Conservation (phyloP, 1,140 invertebrate genomes). For the Drosophila guanche region DNA sequence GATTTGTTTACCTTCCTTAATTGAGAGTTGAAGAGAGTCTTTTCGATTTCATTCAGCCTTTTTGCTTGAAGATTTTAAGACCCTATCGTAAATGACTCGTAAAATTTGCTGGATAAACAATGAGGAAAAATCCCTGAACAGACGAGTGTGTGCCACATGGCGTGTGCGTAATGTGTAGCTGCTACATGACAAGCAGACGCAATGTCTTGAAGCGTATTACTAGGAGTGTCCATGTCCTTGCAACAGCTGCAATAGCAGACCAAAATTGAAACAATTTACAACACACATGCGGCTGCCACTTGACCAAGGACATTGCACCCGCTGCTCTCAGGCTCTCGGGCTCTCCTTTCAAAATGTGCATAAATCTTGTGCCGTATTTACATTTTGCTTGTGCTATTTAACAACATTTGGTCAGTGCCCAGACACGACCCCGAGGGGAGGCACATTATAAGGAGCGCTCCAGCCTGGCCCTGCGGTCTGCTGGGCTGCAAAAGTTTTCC, state of each 20-base stretch:
- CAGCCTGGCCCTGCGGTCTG: background rate
- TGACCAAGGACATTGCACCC: conserved; percentile 19
- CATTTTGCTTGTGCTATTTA: conserved; percentile 78
- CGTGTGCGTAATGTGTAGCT: conserved; percentile 67
- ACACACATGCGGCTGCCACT: conserved; percentile 53
- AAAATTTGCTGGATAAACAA: conserved; percentile 16
- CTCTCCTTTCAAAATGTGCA: conserved; percentile 69
- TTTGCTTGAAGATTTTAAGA: conserved; percentile 6
- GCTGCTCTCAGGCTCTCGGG: background rate
- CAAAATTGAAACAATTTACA: conserved; percentile 74
- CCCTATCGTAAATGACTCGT: conserved; percentile 2
- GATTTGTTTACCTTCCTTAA: too few relatives aligned
- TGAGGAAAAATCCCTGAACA: conserved; percentile 1
- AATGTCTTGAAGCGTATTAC: conserved; percentile 69
- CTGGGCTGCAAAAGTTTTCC: conserved; percentile 63
- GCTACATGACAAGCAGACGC: conserved; percentile 14
- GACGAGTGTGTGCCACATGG: conserved; percentile 42
- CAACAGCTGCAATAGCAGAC: conserved; percentile 48
- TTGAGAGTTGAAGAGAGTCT: too few relatives aligned
- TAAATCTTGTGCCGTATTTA: conserved; percentile 77
- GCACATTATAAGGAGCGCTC: conserved; percentile 48
- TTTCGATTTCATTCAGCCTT: background rate
- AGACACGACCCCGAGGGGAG: conserved; percentile 17
- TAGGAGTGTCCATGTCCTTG: conserved; percentile 57
- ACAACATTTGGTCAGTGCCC: conserved; percentile 71